Evolutionary conservation across 2,113 vertebrate species (phyloP).

Genomic region (Albula glossodonta): DNA sequence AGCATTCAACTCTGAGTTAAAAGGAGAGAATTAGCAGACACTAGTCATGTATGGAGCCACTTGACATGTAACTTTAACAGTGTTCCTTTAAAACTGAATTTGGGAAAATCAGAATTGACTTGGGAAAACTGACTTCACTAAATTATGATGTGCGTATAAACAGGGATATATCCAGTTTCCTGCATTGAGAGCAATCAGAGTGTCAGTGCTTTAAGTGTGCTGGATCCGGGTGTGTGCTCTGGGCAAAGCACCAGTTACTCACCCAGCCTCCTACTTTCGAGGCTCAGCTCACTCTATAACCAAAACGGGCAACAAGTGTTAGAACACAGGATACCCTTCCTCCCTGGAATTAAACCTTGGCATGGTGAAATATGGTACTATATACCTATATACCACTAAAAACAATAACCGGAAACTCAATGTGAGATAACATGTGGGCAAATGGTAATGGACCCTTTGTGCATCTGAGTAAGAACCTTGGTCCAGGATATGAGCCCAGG

Average conservation of each 20-base stretch:
- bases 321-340: background rate
- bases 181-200: background rate
- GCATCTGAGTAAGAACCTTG: slow-evolving; percentile 22
- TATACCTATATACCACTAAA: no score
- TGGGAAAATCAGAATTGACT: background rate
- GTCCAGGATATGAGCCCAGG: slow-evolving; percentile 10
- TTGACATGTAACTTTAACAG: background rate
- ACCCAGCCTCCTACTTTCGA: background rate
- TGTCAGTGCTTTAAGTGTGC: background rate
- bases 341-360: background rate
- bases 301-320: background rate
- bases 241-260: background rate
- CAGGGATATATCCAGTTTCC: background rate
- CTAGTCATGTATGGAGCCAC: background rate
- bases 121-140: background rate
- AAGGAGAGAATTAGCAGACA: background rate
- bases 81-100: background rate
- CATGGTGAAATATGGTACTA: background rate
- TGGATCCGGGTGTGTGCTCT: background rate
- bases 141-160: background rate
- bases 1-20: background rate
- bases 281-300: background rate
- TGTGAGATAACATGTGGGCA: background rate
- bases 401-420: background rate
- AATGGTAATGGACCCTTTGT: slow-evolving; percentile 2